Evolutionary conservation across 2,888 invertebrate species (phyloP).

Genomic region (Pseudococcus longispinus): DNA sequence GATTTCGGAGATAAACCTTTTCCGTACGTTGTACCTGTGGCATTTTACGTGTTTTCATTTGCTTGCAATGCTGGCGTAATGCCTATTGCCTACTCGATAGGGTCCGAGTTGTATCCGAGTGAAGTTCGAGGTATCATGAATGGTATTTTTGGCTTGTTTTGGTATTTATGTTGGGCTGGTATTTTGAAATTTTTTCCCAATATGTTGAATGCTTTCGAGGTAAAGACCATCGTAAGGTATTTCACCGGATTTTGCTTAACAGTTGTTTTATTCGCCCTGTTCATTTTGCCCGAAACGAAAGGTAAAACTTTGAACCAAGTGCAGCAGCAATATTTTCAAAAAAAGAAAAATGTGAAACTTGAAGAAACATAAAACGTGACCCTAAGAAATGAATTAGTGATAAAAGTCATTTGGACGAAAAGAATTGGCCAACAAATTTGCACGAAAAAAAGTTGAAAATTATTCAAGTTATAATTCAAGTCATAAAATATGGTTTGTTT

Average conservation of each 20-base stretch:
- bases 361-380: too few species aligned
- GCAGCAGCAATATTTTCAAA: background rate
- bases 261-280: background rate
- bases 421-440: too few species aligned
- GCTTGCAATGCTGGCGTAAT: background rate
- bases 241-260: background rate
- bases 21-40: background rate
- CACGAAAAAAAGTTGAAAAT: too few species aligned
- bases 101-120: background rate
- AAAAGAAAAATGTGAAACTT: background rate
- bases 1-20: background rate
- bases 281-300: conserved; percentile 24
- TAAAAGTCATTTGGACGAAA: too few species aligned
- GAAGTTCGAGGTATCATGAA: conserved; percentile 2
- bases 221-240: background rate
- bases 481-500: too few species aligned
- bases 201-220: background rate
- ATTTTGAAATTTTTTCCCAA: background rate
- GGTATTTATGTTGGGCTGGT: background rate
- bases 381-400: too few species aligned
- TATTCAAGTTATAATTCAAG: too few species aligned
- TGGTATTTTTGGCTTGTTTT: background rate
- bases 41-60: background rate
- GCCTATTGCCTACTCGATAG: background rate
- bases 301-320: conserved; percentile 27